phyloP scores from a whole-genome alignment of 2,888 invertebrate species.

The Cataglyphis cursor region DNA sequence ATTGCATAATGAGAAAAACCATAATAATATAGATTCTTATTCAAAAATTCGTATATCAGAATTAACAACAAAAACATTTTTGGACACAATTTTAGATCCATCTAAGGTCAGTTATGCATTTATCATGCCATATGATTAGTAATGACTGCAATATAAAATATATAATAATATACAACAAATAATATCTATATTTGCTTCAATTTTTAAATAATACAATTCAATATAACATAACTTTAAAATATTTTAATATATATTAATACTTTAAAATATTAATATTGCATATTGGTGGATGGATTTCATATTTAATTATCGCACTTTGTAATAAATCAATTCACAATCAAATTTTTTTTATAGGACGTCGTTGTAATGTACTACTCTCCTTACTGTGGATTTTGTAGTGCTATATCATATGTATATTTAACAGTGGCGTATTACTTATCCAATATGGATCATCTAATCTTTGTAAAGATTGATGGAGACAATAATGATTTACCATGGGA shows the following conservation, averaged over 20 bases:
- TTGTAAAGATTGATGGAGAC: conserved; percentile 93
- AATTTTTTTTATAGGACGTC: conserved; percentile 89
- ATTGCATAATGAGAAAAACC: conserved; percentile 68
- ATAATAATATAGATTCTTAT: conserved; percentile 64
- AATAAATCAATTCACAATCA: neutral
- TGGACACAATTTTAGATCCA: conserved; percentile 88
- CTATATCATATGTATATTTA: conserved; percentile 90
- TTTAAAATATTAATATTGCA: neutral
- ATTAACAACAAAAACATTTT: conserved; percentile 90
- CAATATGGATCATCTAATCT: conserved; percentile 87
- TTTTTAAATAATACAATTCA: neutral
- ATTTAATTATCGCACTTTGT: neutral
- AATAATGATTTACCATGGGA: conserved; percentile 96
- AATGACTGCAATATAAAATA: neutral
- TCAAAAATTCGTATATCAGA: conserved; percentile 89
- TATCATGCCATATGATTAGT: neutral
- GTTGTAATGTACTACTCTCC: conserved; percentile 93
- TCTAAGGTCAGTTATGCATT: conserved; percentile 87
- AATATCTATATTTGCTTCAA: neutral
- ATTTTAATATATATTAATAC: too few species aligned
- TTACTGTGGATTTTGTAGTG: conserved; percentile 92
- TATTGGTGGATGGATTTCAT: neutral
- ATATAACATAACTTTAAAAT: neutral
- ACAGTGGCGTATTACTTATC: conserved; percentile 90
- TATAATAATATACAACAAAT: neutral